Base-by-base conservation (phyloP, 2,888 invertebrate genomes). In the Heliconius erato region DNA sequence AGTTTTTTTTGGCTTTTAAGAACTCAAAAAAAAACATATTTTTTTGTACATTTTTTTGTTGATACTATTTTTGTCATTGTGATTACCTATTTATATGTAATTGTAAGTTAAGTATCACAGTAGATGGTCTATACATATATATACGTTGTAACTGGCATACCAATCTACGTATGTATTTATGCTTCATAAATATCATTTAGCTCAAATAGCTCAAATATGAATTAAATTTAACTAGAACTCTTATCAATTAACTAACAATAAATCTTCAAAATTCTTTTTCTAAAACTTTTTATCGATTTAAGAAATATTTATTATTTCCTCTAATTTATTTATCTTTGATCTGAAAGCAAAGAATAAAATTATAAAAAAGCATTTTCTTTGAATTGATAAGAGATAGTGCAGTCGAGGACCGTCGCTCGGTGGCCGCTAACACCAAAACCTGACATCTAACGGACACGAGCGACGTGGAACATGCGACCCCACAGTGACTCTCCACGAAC, bases 401-500 rank as follows among this genome's bases (percentile, higher is more conserved):
- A 92, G 91, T 92, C 92, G 92, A 92, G 90, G 92, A 91, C 89
- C 90, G 90, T 89, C 91, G 90, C 91, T 90, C 90, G 89, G 87
- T 89, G 92, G 92, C 91, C 91, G 90, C 94, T 94, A 95, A 95
- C 95, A 95, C 91, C 92, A 91, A 94, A 89, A 95, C 94, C 93
- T 94, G 93, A 94, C 95, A 95, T 92, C 95, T 95, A 95, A 92
- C 94, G 93, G 93, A 94, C 93, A 91, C 92, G 92, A 91, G 91
- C 93, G 92, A 89, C 89, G 89, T 85, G 89, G 89, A 90, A 86
- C 88, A 94, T 94, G 93, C 93, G 89, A 87, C 87, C 87, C 85
- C 86, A 83, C 87, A 88, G 87, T 84, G 86, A 88, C 88, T 79
- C 89, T 87, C 88, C 89, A 89, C 90, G 89, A 90, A 90, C 89